Conservation (phyloP, 2,888 invertebrate species). For the Leptarthrus brevirostris region DNA sequence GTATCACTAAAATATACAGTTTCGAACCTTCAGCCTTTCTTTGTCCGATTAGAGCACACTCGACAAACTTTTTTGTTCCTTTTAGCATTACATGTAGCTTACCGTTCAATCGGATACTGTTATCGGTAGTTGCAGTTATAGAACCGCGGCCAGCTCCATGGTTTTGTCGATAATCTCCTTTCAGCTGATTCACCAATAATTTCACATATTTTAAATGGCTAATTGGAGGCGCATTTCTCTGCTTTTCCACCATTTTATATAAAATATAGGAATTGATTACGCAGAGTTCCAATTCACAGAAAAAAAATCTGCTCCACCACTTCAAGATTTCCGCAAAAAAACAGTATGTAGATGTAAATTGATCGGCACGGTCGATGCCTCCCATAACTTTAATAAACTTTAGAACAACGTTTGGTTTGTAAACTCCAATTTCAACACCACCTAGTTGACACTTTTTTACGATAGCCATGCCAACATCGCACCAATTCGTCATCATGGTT, state of each 20-base stretch:
- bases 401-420: background rate
- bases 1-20: background rate
- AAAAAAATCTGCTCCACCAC: too few species aligned
- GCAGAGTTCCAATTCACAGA: too few species aligned
- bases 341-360: background rate
- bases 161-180: too few species aligned
- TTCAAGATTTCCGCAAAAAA: too few species aligned
- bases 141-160: too few species aligned
- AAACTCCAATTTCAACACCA: too few species aligned
- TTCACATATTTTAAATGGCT: too few species aligned
- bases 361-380: background rate
- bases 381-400: background rate
- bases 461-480: background rate
- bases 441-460: background rate
- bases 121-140: background rate
- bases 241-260: too few species aligned
- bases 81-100: background rate
- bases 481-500: background rate
- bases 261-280: too few species aligned
- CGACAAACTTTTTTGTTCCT: background rate
- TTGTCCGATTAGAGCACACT: conserved; percentile 2
- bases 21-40: conserved; percentile 3
- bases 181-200: too few species aligned
- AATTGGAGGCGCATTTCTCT: too few species aligned
- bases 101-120: background rate